Evolutionary conservation across 1,140 invertebrate genomes (phyloP).

Genomic region (Akabosia matsudoensis): DNA sequence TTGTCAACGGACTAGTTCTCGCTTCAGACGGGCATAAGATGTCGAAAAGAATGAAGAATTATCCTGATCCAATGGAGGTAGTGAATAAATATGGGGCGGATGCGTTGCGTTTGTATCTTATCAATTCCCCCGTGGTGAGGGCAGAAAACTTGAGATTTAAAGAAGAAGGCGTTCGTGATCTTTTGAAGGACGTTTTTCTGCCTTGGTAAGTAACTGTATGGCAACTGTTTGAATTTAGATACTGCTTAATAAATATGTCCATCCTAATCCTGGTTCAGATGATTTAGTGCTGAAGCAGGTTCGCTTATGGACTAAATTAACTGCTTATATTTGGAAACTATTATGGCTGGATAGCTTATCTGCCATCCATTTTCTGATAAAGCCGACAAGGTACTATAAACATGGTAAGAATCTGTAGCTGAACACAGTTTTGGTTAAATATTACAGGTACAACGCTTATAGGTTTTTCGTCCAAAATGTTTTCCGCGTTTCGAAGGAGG

Average conservation of each 20-base stretch:
- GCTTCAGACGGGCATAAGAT: slow-evolving; percentile 98
- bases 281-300: slow-evolving; percentile 20
- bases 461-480: slow-evolving; percentile 92
- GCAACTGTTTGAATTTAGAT: too few relatives aligned
- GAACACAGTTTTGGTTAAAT: too few relatives aligned
- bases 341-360: not conserved
- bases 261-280: slow-evolving; percentile 31
- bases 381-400: not conserved
- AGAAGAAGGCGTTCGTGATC: slow-evolving; percentile 92
- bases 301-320: slow-evolving; percentile 38
- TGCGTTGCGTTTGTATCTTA: slow-evolving; percentile 90
- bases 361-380: slow-evolving; percentile 8
- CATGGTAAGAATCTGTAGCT: not conserved
- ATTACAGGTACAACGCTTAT: slow-evolving; percentile 82
- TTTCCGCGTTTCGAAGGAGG: slow-evolving; percentile 30
- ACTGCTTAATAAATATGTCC: slow-evolving; percentile 27
- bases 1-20: slow-evolving; percentile 91
- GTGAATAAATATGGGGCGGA: slow-evolving; percentile 95
- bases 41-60: slow-evolving; percentile 99
- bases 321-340: not conserved
- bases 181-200: slow-evolving; percentile 96
- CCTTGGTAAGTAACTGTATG: slow-evolving; percentile 88
- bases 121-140: slow-evolving; percentile 96
- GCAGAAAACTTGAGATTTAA: slow-evolving; percentile 96
- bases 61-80: slow-evolving; percentile 90